Base-by-base conservation (phyloP, 2,888 invertebrate species). In the Lomographa bimaculata region DNA sequence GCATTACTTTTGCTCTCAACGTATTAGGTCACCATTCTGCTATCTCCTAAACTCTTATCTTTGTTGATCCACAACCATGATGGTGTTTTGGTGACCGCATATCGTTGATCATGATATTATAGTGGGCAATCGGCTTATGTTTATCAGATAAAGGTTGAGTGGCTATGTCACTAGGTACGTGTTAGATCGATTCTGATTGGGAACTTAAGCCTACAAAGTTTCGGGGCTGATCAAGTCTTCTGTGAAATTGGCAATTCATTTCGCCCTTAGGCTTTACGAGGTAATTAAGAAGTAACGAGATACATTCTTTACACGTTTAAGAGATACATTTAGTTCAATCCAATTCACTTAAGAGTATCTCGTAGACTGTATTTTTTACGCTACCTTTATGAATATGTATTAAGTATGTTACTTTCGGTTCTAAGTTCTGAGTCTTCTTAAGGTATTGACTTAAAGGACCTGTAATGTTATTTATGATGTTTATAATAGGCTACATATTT, bases 91-190 rank as follows among this genome's bases (percentile, higher is more conserved):
- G 57, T 64, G 49, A 65, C 60, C 57, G 60, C 56, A 47, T 66
- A 66, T 64, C 68, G 69, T 57, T 71, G 66, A 68, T 66, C 54
- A 59, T 43, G 67, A 70, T 75, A 78, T 74, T 72, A 67, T 64
- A 64, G 54, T 59, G 60, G 64, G 54, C 74, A 77, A 77, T 79
- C 64, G 64, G 68, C 64, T 72, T 60, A 63, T 49, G 46, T 60
- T 77, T 83, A 83, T 82, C 80, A 57, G 84, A 82, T 83, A 83
- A 77, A 18, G 55, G 27, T 42, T 34, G 58, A 54, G 54, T 62
- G 53, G 41, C 43, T 53, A 49, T 55, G 54, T 14, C 44, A 58
- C 41, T 38, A 46, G 60, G 66, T 64, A 57, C 54, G 40, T 60
- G 69, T 70, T 70, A 71, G 71, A 75, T 80, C 74, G 75, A 80